Conservation (phyloP, 2,797 vertebrate genomes). For the Silurus aristotelis region DNA sequence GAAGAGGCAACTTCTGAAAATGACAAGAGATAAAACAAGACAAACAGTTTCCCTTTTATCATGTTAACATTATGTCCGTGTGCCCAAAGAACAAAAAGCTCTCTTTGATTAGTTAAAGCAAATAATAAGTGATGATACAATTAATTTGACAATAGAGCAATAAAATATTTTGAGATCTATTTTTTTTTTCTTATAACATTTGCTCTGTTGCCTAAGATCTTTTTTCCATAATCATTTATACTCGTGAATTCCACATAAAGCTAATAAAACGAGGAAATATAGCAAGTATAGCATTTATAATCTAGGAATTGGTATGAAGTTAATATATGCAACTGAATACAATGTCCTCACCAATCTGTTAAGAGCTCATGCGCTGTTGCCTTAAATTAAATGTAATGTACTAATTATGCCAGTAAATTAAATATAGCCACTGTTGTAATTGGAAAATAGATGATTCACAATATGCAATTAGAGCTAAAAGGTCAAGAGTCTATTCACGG, state of each 20-base stretch:
- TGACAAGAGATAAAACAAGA: no score
- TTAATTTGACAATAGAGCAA: neutral
- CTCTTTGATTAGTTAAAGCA: no score
- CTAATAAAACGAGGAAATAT: neutral
- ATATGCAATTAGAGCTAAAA: constrained; percentile 36
- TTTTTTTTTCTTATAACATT: neutral
- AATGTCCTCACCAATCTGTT: neutral
- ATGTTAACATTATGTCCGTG: no score
- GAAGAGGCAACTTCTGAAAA: no score
- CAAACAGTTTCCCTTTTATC: no score
- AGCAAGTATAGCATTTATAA: neutral
- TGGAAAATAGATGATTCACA: neutral
- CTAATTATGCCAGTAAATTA: neutral
- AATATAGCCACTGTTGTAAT: neutral
- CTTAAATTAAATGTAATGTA: neutral
- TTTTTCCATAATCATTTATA: neutral
- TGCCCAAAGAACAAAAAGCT: no score
- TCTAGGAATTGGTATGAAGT: no score
- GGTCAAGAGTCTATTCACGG: constrained; percentile 40
- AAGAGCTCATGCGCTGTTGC: no score
- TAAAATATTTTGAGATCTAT: neutral
- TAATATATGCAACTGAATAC: neutral
- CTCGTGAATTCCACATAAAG: neutral
- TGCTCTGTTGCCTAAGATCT: neutral
- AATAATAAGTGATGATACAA: no score